Percentiles rank a stretch among this genome's conserved stretches.
Evolutionary conservation across 1,140 invertebrate species (phyloP).

Genomic region (Coptotermes formosanus): DNA sequence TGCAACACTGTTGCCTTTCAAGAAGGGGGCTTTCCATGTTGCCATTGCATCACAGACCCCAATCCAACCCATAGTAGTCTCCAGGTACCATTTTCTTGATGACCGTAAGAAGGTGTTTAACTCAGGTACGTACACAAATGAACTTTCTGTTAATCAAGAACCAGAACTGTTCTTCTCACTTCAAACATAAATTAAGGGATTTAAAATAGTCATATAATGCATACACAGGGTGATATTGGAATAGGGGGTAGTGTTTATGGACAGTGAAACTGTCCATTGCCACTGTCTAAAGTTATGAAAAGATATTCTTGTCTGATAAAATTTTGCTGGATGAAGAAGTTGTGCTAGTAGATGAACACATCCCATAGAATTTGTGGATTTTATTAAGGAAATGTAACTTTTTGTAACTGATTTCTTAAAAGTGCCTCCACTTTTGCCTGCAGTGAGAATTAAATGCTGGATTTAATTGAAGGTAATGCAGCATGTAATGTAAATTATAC

Average conservation of each 20-base stretch:
- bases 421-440: too few species aligned
- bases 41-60: constrained; percentile 79
- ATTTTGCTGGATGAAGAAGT: too few species aligned
- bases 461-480: not conserved
- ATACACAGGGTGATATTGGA: not conserved
- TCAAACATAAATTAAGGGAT: not conserved
- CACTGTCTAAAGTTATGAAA: not conserved
- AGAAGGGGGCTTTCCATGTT: constrained; percentile 93
- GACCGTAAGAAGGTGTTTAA: constrained; percentile 70
- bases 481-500: too few species aligned
- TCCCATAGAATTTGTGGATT: too few species aligned
- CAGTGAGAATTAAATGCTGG: not conserved
- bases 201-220: not conserved
- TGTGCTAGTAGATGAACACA: too few species aligned
- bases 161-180: not conserved
- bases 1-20: constrained; percentile 71
- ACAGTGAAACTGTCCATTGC: not conserved
- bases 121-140: constrained; percentile 54
- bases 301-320: not conserved
- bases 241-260: not conserved
- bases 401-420: too few species aligned
- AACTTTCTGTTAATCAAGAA: not conserved
- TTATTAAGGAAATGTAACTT: too few species aligned
- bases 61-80: constrained; percentile 87
- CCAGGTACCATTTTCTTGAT: constrained; percentile 82